phyloP scores from a whole-genome alignment of 2,888 invertebrate genomes.

The Graphium colonna region DNA sequence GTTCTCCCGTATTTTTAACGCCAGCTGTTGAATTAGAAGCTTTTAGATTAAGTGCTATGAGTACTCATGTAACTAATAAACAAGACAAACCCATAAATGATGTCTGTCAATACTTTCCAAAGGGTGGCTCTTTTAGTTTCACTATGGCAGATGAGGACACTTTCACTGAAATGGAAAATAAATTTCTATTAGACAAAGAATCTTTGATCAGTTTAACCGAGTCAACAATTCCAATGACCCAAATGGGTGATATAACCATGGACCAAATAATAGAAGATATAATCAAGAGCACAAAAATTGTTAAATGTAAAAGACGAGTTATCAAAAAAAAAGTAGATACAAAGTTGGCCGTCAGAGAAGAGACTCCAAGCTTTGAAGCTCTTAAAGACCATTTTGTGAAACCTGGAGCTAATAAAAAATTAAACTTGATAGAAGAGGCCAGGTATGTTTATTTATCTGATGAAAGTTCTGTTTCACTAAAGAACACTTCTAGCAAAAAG shows the following conservation, averaged over 20 bases:
- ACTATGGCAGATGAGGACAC: conserved; percentile 67
- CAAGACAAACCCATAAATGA: conserved; percentile 54
- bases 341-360: conserved; percentile 42
- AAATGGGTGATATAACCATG: conserved; percentile 76
- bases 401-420: conserved; percentile 62
- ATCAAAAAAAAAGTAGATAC: conserved; percentile 44
- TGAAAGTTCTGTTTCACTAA: conserved; percentile 70
- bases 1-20: conserved; percentile 76
- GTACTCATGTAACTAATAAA: conserved; percentile 47
- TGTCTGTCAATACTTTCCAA: conserved; percentile 75
- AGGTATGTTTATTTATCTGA: conserved; percentile 65
- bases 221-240: conserved; percentile 72
- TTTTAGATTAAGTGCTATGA: conserved; percentile 77
- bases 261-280: conserved; percentile 83
- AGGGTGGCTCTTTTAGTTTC: conserved; percentile 64
- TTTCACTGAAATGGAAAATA: conserved; percentile 74
- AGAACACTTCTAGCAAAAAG: conserved; percentile 57
- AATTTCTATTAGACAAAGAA: conserved; percentile 64
- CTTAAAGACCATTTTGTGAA: conserved; percentile 67
- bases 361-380: conserved; percentile 49
- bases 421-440: conserved; percentile 68
- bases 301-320: conserved; percentile 63
- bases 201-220: conserved; percentile 56
- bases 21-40: conserved; percentile 81
- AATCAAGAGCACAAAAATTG: conserved; percentile 78